A percentile compares a stretch with the other conserved stretches of the same genome.
phyloP scores from a whole-genome alignment of 30 jellyfish, hydroid and myxozoan genomes.

The Morbakka virulenta region DNA sequence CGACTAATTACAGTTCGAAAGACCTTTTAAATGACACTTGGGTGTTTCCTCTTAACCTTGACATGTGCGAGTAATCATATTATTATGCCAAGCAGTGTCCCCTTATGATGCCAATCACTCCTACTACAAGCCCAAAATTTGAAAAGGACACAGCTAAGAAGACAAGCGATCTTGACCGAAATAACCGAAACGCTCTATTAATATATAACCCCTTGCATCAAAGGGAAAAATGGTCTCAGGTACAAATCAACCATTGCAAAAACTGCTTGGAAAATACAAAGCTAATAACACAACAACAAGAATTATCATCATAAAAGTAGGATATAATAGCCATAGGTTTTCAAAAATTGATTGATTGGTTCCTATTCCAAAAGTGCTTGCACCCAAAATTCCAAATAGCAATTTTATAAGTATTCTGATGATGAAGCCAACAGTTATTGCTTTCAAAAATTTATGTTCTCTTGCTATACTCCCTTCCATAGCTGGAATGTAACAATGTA shows the following conservation, averaged over 20 bases:
- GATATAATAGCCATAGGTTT: slow-evolving; percentile 22
- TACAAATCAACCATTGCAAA: slow-evolving; percentile 45
- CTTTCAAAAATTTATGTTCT: slow-evolving; percentile 27
- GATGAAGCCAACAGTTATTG: slow-evolving; percentile 29
- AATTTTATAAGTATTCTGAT: slow-evolving; percentile 37
- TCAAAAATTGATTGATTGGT: slow-evolving; percentile 34
- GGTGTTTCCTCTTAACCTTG: slow-evolving; percentile 59
- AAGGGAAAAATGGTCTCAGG: background rate
- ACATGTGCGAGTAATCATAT: slow-evolving; percentile 54
- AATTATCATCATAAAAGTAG: slow-evolving; percentile 26
- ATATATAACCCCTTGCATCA: slow-evolving; percentile 36
- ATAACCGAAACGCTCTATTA: slow-evolving; percentile 57
- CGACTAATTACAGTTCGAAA: too few relatives aligned
- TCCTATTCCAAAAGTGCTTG: slow-evolving; percentile 62
- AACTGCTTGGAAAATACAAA: slow-evolving; percentile 63
- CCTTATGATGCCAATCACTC: slow-evolving; percentile 48
- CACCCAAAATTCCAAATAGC: slow-evolving; percentile 60
- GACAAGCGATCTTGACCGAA: slow-evolving; percentile 50
- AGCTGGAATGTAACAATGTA: slow-evolving; percentile 61
- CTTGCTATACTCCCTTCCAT: slow-evolving; percentile 70
- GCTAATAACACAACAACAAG: slow-evolving; percentile 24
- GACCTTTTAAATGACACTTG: too few relatives aligned
- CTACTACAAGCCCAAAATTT: slow-evolving; percentile 60
- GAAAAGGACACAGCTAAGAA: slow-evolving; percentile 48
- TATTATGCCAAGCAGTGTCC: slow-evolving; percentile 56